Evolutionary conservation across 2,797 vertebrate genomes (phyloP).

Genomic region (Cheirogaleus major): DNA sequence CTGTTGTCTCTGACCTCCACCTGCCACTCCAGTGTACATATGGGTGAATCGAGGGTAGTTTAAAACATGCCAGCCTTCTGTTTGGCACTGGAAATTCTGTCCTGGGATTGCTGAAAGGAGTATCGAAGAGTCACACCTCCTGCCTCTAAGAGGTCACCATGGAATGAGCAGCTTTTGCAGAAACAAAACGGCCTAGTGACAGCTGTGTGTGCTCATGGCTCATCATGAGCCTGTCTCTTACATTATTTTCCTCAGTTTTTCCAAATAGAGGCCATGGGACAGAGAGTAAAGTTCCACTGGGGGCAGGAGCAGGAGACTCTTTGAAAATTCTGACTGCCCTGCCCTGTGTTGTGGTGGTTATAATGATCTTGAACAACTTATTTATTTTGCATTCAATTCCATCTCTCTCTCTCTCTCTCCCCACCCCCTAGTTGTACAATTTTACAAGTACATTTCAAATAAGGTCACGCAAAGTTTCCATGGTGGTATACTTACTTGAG

Average conservation of each 20-base stretch:
- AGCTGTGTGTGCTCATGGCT: slow-evolving; percentile 34
- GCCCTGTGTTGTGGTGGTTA: not conserved
- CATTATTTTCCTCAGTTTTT: slow-evolving; percentile 4
- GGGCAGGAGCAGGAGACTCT: not conserved
- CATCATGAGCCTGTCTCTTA: not conserved
- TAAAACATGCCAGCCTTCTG: not conserved
- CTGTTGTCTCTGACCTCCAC: not conserved
- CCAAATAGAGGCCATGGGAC: not conserved
- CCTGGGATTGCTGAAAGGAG: not conserved
- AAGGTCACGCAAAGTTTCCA: not conserved
- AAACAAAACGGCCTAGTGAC: slow-evolving; percentile 28
- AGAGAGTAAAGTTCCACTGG: not conserved
- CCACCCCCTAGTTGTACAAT: not conserved
- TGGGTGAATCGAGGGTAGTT: not conserved
- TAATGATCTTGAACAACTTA: not conserved
- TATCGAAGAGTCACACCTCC: not conserved
- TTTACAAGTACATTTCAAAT: not conserved
- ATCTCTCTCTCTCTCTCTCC: not conserved
- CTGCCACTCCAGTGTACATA: not conserved
- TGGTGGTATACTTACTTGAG: not conserved
- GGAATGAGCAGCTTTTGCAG: not conserved
- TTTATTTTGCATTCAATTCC: slow-evolving; percentile 29
- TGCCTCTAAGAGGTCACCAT: not conserved
- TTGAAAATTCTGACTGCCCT: not conserved
- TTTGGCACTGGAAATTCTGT: not conserved